Conservation (phyloP, 2,113 vertebrate genomes). For the Oxyruncus cristatus region DNA sequence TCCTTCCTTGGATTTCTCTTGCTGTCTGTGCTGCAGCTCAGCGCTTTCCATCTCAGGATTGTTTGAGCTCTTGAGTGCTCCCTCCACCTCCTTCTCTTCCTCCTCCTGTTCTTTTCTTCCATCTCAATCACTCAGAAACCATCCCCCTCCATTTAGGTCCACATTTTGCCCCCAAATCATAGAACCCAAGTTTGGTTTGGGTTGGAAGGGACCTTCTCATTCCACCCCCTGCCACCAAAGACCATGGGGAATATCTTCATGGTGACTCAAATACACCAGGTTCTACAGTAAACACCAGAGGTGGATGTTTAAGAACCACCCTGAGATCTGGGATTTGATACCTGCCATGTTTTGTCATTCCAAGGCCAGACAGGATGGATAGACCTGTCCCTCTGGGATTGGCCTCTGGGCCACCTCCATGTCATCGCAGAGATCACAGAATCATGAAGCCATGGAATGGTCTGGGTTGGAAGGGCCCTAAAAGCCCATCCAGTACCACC, state of each 20-base stretch:
- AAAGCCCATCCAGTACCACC: background rate
- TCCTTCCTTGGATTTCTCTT: background rate
- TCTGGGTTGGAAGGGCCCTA: too few relatives aligned
- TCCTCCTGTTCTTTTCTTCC: background rate
- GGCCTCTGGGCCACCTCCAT: background rate
- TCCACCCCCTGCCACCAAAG: background rate
- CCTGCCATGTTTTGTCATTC: background rate
- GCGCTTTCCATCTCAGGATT: background rate
- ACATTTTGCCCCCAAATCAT: background rate
- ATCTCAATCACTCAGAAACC: background rate
- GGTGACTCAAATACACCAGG: background rate
- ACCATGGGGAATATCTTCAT: rapidly evolving
- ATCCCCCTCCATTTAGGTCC: background rate
- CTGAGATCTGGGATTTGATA: background rate
- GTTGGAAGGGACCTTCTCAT: background rate
- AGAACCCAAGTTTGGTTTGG: background rate
- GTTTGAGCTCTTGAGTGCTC: background rate
- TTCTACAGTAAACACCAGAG: background rate
- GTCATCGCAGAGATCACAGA: background rate
- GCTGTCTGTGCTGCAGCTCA: background rate
- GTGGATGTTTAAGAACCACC: background rate
- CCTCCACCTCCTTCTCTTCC: background rate
- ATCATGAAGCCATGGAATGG: background rate
- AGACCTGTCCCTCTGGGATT: background rate
- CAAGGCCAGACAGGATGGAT: background rate